A percentile compares a stretch with the other conserved stretches of the same genome.
phyloP scores from a whole-genome alignment of 2,113 vertebrate genomes.

The Entomyzon cyanotis region DNA sequence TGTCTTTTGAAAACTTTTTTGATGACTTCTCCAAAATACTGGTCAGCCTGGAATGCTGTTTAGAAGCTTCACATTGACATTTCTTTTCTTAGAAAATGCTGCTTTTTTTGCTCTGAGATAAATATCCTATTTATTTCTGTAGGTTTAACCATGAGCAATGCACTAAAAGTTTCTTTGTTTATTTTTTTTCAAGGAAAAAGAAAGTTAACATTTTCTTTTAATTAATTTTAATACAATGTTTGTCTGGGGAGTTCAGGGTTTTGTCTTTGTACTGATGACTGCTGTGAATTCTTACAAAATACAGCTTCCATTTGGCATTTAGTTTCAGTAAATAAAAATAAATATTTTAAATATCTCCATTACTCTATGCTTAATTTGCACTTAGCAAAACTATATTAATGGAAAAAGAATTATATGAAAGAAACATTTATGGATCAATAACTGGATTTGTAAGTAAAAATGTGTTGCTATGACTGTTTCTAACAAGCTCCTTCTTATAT shows the following conservation, averaged over 20 bases:
- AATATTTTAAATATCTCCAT: neutral
- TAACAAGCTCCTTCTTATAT: neutral
- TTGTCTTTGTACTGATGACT: neutral
- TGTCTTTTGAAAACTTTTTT: neutral
- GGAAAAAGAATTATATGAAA: neutral
- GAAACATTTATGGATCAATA: neutral
- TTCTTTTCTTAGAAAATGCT: neutral
- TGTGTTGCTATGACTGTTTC: neutral
- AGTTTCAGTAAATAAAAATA: neutral
- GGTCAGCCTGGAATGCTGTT: neutral
- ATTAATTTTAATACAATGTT: neutral
- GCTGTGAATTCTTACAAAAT: neutral
- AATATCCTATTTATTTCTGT: neutral
- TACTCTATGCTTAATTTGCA: neutral
- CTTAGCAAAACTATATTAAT: neutral
- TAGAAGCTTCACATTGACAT: neutral
- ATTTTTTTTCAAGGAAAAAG: neutral
- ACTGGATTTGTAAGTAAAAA: neutral
- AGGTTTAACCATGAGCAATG: neutral
- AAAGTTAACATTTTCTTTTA: neutral
- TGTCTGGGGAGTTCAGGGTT: neutral
- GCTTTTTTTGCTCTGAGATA: neutral
- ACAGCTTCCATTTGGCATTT: neutral
- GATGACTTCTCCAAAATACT: neutral
- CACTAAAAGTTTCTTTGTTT: neutral